Evolutionary conservation across 1,140 invertebrate species (phyloP), one percentile per base, ranked within the genome.

Genomic region (Drosophila prosaltans): DNA sequence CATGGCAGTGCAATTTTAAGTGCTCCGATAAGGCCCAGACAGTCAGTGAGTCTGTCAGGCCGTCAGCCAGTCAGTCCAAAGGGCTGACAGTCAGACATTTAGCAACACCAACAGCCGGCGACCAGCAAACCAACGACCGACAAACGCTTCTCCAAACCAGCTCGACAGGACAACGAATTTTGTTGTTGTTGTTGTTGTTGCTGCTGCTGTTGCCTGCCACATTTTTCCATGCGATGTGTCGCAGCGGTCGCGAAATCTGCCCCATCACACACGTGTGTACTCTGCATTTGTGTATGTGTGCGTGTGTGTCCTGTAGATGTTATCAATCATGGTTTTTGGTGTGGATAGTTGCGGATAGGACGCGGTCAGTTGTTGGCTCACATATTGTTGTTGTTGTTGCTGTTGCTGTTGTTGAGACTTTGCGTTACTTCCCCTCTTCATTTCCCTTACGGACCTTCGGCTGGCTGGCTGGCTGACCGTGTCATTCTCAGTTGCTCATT

Each of bases 281-380:
- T 36, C 28, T 40, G n/a, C 63, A 26, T 21, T 26, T 64, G 16
- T 16, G 16, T 57, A 21, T 67, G 64, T 84, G 68, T 72, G 59
- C 68, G 72, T 61, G 65, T 72, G 60, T 69, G 69, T 73, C 81
- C 75, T 80, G 81, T 70, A 83, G 83, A 88, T 88, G 80, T 88
- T 88, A 88, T 88, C 84, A 88, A 88, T 88, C 84, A 88, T 81
- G 84, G 84, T 69, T 89, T 81, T 78, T 74, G 84, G 84, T 84
- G 84, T 84, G 84, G 77, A 88, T 88, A 89, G 84, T 73, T 89
- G 84, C 69, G 84, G 84, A 84, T 80, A 89, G 66, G 71, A 40
- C 36, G 80, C 58, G 84, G 84, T 88, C 80, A 80, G 76, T 78
- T 65, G 70, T 72, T 36, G 76, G 83, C 62, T 81, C 76, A 71